These are phyloP conservation scores for Pterobdella sp. DNA, from an alignment of 2,888 invertebrate genomes.

Conservation along the genomic window DNA sequence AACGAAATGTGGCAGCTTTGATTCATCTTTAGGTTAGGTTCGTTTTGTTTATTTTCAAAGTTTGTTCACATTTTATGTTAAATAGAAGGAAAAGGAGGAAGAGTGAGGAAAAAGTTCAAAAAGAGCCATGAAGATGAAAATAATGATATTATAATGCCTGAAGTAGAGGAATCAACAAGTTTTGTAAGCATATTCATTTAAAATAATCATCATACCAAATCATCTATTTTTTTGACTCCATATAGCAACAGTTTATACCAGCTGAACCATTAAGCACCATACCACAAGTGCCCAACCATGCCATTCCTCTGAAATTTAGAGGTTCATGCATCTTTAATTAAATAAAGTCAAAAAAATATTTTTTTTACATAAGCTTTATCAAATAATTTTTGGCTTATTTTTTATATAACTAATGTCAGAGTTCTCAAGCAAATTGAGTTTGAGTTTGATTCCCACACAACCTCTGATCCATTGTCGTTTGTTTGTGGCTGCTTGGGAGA, in stretches of 20 bases:
- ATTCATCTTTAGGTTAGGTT: background rate
- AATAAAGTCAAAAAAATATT: background rate
- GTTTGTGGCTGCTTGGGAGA: constrained; percentile 79
- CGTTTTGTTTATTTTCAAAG: background rate
- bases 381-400: background rate
- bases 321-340: constrained; percentile 13
- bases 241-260: constrained; percentile 48
- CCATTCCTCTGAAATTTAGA: constrained; percentile 39
- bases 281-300: constrained; percentile 43
- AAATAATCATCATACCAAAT: background rate
- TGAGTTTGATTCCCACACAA: constrained; percentile 73
- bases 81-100: constrained; percentile 1
- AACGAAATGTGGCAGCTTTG: constrained; percentile 60
- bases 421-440: constrained; percentile 53
- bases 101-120: constrained; percentile 14
- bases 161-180: background rate
- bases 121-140: background rate
- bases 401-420: background rate
- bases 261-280: constrained; percentile 53
- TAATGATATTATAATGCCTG: background rate
- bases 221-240: constrained; percentile 9
- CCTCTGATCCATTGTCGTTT: constrained; percentile 74
- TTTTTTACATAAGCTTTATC: background rate
- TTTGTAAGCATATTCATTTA: constrained; percentile 9
- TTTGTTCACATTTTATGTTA: constrained; percentile 6